Evolutionary conservation across 2,888 invertebrate species (phyloP).

Genomic region (Eurois occulta): DNA sequence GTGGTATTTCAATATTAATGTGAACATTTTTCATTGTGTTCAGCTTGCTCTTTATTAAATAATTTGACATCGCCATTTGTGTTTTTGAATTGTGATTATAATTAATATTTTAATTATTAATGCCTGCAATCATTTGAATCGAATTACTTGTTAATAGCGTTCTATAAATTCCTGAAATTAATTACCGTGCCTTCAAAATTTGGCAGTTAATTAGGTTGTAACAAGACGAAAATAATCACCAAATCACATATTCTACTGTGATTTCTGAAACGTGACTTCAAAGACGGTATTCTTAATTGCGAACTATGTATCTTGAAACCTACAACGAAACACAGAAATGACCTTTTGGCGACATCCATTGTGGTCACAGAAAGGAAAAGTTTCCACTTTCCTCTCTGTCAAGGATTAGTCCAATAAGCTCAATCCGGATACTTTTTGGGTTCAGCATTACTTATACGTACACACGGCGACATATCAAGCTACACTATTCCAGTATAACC

Average conservation of each 20-base stretch:
- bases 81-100: slow-evolving; percentile 1
- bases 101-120: slow-evolving; percentile 1
- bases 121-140: neutral
- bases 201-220: neutral
- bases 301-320: neutral
- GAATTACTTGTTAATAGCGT: neutral
- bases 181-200: slow-evolving; percentile 4
- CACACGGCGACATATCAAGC: too few relatives aligned
- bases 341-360: neutral
- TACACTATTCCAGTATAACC: too few relatives aligned
- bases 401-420: neutral
- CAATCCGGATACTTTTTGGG: neutral
- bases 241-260: neutral
- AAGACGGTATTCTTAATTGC: neutral
- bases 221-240: neutral
- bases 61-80: neutral
- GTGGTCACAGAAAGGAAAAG: neutral
- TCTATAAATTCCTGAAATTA: neutral
- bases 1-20: slow-evolving; percentile 4
- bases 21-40: neutral
- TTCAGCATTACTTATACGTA: neutral
- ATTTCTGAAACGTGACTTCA: neutral
- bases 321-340: neutral
- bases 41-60: neutral
- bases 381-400: neutral